phyloP scores from a whole-genome alignment of 2,888 invertebrate species.

The Mesorhabditis sp. region DNA sequence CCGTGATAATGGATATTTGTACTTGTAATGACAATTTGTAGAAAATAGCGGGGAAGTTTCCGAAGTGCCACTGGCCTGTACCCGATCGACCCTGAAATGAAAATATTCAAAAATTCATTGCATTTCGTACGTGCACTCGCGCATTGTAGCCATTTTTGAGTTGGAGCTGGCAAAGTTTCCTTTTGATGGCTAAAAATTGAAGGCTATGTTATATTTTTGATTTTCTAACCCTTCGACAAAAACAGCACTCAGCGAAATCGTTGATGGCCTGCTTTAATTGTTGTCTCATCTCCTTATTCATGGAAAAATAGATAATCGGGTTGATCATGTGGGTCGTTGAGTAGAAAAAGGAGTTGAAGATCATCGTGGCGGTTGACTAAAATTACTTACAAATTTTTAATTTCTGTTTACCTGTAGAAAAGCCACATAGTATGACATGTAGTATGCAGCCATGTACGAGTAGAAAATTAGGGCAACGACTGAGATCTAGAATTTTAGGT shows the following conservation, averaged over 20 bases:
- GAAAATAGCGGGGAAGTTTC: slow-evolving; percentile 37
- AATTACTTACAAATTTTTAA: slow-evolving; percentile 15
- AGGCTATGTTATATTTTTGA: no score
- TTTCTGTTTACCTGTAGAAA: no score
- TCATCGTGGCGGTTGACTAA: slow-evolving; percentile 39
- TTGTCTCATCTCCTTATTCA: slow-evolving; percentile 49
- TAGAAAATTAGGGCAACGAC: slow-evolving; percentile 57
- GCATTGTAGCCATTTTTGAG: no score
- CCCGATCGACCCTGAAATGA: slow-evolving; percentile 11
- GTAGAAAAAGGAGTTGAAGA: slow-evolving; percentile 57
- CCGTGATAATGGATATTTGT: slow-evolving; percentile 1
- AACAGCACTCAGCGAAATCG: no score
- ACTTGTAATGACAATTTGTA: slow-evolving; percentile 24
- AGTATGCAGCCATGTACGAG: slow-evolving; percentile 55
- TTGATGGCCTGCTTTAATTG: slow-evolving; percentile 20
- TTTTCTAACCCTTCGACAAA: no score
- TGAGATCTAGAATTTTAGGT: slow-evolving; percentile 46
- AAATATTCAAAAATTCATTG: no score
- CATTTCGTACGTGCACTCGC: no score
- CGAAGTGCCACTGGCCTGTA: slow-evolving; percentile 14
- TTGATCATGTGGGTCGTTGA: slow-evolving; percentile 58
- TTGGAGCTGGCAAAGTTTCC: no score
- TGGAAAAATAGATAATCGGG: slow-evolving; percentile 53
- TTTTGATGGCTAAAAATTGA: no score
- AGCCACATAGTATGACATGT: slow-evolving; percentile 49